Evolutionary conservation across 2,797 vertebrate species (phyloP).

Genomic region (Clamator glandarius): DNA sequence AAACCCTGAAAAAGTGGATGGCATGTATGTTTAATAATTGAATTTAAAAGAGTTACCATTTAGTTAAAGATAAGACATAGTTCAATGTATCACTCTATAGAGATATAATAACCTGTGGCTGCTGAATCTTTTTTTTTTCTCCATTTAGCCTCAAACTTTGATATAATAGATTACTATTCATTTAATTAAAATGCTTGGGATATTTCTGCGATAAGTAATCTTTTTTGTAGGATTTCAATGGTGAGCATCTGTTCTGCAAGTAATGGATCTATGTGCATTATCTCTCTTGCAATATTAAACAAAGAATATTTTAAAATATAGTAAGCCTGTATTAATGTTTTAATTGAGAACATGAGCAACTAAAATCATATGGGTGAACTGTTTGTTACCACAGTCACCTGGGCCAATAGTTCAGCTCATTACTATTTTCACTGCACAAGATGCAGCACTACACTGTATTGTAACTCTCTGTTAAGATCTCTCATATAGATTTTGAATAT

Average conservation of each 20-base stretch:
- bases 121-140: neutral
- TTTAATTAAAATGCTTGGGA: neutral
- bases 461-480: neutral
- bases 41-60: neutral
- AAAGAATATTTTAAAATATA: neutral
- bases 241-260: neutral
- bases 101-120: neutral
- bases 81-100: neutral
- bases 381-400: neutral
- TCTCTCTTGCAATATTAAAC: neutral
- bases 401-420: neutral
- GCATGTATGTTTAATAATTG: neutral
- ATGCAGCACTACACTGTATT: neutral
- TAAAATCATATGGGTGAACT: neutral
- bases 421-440: neutral
- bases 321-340: neutral
- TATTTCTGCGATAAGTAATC: neutral
- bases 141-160: neutral
- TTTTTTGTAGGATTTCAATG: neutral
- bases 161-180: neutral
- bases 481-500: neutral
- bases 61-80: neutral
- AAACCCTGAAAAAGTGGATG: neutral
- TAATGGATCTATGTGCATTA: neutral
- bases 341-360: neutral